Base-by-base conservation (phyloP, 2,113 vertebrate species). In the Prionailurus viverrinus region DNA sequence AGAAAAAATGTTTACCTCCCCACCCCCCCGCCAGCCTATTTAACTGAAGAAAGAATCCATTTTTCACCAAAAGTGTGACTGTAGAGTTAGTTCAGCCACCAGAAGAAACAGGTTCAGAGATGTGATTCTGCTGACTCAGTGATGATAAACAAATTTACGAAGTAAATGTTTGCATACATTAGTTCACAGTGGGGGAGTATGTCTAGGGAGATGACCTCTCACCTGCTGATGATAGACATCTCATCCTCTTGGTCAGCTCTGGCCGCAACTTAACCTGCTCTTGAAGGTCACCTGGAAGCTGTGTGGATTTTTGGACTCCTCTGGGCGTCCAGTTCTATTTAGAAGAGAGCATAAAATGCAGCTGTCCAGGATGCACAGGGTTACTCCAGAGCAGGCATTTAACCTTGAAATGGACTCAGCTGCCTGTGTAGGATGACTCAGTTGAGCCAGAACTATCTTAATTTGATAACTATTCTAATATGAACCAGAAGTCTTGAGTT, bases 51-150 rank as follows among this genome's bases (percentile, higher is more conserved):
- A 97, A 88, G 83, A 98, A 95, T 91, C 45, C 15, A 33, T 33
- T 94, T 97, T 97, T 97, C 92, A 96, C 55, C 95, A 79, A 90
- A 98, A 97, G 92, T 97, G 71, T 83, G 97, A 94, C 94, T 97
- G 73, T 78, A 68, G 86, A 83, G n/a, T 97, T 88, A 1, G 0
- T 94, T 92, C 14, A 86, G 58, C 97, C 80, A 92, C 97, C 87
- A 96, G 88, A 96, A 95, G 88, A 95, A 95, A 61, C 87, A 92
- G 8, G n/a, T 97, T 90, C 95, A 95, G 86, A 86, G 71, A 58
- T 58, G 80, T 93, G 96, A 79, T 96, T 97, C 94, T 91, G 85
- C 36, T 89, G 84, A 88, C 68, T n/a, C 58, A 74, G 90, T 3
- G 82, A 96, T 96, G 80, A 36, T 66, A 87, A 68, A 76, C 61